Evolutionary conservation across 2,888 invertebrate genomes (phyloP).

Genomic region (Apotomis capreana): DNA sequence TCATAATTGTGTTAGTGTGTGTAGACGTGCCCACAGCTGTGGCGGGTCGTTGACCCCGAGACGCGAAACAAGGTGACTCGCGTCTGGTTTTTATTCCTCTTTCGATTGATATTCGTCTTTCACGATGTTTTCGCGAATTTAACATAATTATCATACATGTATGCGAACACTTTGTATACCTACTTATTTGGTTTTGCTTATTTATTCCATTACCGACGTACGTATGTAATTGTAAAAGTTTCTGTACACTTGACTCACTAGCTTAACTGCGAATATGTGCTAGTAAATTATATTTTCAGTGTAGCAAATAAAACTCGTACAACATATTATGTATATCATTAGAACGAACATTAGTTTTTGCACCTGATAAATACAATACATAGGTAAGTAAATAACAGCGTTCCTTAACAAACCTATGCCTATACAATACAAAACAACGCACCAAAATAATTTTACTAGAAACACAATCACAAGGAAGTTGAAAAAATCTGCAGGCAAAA

Average conservation of each 20-base stretch:
- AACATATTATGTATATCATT: too few relatives aligned
- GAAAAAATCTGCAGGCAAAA: too few relatives aligned
- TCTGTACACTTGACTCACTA: not conserved
- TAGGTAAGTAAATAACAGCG: too few relatives aligned
- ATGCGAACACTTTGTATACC: conserved; percentile 33
- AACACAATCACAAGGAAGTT: too few relatives aligned
- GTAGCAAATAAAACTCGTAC: too few relatives aligned
- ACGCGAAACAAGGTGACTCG: conserved; percentile 78
- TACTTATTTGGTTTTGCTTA: not conserved
- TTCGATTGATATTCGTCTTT: conserved; percentile 59
- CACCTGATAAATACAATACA: too few relatives aligned
- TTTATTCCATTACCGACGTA: not conserved
- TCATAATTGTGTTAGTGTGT: conserved; percentile 62
- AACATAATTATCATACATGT: conserved; percentile 44
- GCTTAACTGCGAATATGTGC: too few relatives aligned
- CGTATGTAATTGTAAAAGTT: not conserved
- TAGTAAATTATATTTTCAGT: too few relatives aligned
- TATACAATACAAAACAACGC: too few relatives aligned
- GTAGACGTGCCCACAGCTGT: conserved; percentile 68
- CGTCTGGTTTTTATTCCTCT: conserved; percentile 63
- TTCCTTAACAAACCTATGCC: too few relatives aligned
- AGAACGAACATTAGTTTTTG: too few relatives aligned
- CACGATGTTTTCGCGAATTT: conserved; percentile 50
- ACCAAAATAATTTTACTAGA: too few relatives aligned
- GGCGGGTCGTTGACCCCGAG: conserved; percentile 70